Evolutionary conservation across 2,797 vertebrate genomes (phyloP), one percentile per base, ranked within the genome.

Genomic region (Euthynnus affinis): DNA sequence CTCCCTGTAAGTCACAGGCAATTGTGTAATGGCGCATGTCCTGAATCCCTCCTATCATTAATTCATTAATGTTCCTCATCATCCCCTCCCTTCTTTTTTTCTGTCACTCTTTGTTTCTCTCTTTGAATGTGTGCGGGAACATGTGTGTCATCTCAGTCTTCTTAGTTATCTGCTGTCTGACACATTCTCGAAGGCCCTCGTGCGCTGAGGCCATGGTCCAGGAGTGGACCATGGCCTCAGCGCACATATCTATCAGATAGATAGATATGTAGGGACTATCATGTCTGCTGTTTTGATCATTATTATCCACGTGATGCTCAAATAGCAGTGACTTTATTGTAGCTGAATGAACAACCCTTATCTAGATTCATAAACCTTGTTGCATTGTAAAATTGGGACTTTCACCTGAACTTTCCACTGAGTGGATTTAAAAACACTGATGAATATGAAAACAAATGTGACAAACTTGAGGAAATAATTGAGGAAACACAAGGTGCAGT

Each of bases 41-140:
- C 51, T 27, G 40, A 76, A 84, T 76, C 15, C 23, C 12, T 70
- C 51, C 2, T 62, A 75, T 88, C 32, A 85, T 89, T 87, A 75
- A 87, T 87, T 80, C 52, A 90, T 87, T 51, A 37, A 84, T 75
- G 53, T 80, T 42, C 59, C 53, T 59, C 40, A 76, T 75, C 62
- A 51, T 55, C 59, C 12, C 29, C 55, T 40, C 22, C 63, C 44
- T 23, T 61, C 27, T 52, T n/a, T 27, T 70, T 44, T 40, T 46
- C 18, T 57, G 44, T 79, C 71, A 70, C 79, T 63, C 23, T 59
- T 53, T 66, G 23, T 67, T 15, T 44, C 44, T 68, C 42, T 60
- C n/a, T n/a, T 13, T 79, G 56, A 71, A 25, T 58, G 9, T 73
- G 46, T 70, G 49, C 74, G 57, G n/a, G 25, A 20, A 46, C 27